Percentiles rank a stretch among this genome's conserved stretches.
Conservation (phyloP, 2,797 vertebrate species). For the Premnoplex brunnescens region DNA sequence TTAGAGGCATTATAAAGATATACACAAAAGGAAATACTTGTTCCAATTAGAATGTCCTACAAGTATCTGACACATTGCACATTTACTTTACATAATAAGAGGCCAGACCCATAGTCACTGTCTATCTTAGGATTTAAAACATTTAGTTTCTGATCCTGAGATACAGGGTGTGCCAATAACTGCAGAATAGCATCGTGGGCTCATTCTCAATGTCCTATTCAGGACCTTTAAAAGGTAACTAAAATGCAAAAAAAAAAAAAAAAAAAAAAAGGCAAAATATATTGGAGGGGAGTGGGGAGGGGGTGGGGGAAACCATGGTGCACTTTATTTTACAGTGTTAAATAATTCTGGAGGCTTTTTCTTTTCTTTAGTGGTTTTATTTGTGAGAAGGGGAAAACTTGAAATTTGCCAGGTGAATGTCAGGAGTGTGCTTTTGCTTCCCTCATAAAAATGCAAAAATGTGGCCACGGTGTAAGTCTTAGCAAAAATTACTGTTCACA, state of each 20-base stretch:
- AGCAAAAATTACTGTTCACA: background rate
- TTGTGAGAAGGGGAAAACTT: background rate
- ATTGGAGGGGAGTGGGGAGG: too few species aligned
- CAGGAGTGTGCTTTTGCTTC: conserved; percentile 3
- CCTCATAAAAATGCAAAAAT: background rate
- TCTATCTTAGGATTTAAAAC: background rate
- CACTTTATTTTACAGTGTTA: background rate
- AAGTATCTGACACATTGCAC: background rate
- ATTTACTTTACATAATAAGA: background rate
- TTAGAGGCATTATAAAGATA: background rate
- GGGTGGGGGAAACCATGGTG: fast-evolving
- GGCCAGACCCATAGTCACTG: background rate
- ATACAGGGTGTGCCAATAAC: background rate
- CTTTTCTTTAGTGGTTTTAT: background rate
- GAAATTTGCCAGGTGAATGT: conserved; percentile 6
- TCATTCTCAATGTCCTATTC: background rate
- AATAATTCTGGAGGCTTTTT: conserved; percentile 14
- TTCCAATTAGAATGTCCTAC: background rate
- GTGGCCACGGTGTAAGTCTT: background rate
- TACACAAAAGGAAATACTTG: background rate
- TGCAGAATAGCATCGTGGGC: background rate
- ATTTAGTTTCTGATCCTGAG: background rate
- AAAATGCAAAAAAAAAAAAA: background rate
- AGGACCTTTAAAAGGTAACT: background rate
- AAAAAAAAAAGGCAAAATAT: background rate